Conservation (phyloP, 2,888 invertebrate genomes). For the Trichacis sp. region DNA sequence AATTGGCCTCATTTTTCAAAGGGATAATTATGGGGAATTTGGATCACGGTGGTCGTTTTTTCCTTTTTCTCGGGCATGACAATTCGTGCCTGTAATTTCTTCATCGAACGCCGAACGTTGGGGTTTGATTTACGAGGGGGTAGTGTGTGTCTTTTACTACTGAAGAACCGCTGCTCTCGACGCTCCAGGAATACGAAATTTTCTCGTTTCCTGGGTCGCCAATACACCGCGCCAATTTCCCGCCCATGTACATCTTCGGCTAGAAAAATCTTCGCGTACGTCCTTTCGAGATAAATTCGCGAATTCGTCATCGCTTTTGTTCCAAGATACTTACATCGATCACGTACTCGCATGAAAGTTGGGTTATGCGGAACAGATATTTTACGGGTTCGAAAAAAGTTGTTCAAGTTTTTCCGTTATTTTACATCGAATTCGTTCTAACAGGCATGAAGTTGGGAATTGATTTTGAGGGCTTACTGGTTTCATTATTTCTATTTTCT, state of each 20-base stretch:
- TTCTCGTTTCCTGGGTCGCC: slow-evolving; percentile 28
- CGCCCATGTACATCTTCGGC: slow-evolving; percentile 20
- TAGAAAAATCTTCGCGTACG: slow-evolving; percentile 22
- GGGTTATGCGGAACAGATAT: not conserved
- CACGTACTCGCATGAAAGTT: not conserved
- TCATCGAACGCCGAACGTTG: slow-evolving; percentile 15
- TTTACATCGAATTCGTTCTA: no score
- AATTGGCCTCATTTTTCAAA: not conserved
- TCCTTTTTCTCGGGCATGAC: not conserved
- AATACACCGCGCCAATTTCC: slow-evolving; percentile 32
- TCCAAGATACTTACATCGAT: not conserved
- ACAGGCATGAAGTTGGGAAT: no score
- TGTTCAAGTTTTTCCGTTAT: no score
- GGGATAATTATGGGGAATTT: not conserved
- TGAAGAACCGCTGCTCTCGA: slow-evolving; percentile 26
- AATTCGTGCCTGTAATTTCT: not conserved
- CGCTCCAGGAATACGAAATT: slow-evolving; percentile 31
- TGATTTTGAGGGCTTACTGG: no score
- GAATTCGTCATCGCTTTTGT: slow-evolving; percentile 1
- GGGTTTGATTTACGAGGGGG: slow-evolving; percentile 24
- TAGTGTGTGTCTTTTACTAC: slow-evolving; percentile 36
- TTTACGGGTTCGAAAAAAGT: no score
- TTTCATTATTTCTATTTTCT: no score
- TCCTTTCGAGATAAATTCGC: slow-evolving; percentile 21
- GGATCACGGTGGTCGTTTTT: not conserved